Base-by-base conservation (phyloP, 2,113 vertebrate species). In the Vulpes lagopus region DNA sequence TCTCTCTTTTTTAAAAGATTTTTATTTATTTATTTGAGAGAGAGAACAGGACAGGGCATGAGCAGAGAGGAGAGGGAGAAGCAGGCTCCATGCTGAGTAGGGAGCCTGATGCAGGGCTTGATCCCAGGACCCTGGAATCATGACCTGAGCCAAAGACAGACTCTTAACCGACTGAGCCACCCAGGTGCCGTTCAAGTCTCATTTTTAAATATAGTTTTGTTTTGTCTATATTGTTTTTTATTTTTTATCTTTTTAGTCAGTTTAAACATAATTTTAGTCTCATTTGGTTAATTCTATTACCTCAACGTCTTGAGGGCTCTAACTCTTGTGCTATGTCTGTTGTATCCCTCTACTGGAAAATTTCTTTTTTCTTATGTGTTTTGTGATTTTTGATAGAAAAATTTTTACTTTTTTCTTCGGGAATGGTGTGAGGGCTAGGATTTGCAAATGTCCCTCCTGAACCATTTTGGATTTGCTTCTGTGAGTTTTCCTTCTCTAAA, bases 181-280 rank as follows among this genome's bases (percentile, higher is more conserved):
- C 43, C 43, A 43, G 7, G 43, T 43, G 43, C 43, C 43, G 7
- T 43, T 43, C 43, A 43, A 43, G 43, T 43, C 43, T 43, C 43
- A 19, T 94, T 62, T 89, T 69, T 9, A 94, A 96, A 69, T 62
- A 69, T 17, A 10, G 5, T 23, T 78, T 94, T 27, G 32, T 25
- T 12, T 5, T 32, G 3, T 4, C 19, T 11, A 27, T 79, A 27
- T 62, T 84, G 59, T 57, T 55, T 93, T 60, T 79, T 11, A 73
- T 51, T 8, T 27, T 67, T 71, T 30, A 43, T 83, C 23, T 67
- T 32, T 90, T 73, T 90, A 74, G 43, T 22, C 11, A 19, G 6
- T 69, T 90, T 88, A 93, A 95, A 79, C 30, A 7, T 67, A 76
- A 15, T 87, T 95, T 83, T 57, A 32, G 12, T 80, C 19, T 93